Evolutionary conservation across 2,113 vertebrate genomes (phyloP).

Genomic region (Osmerus mordax): DNA sequence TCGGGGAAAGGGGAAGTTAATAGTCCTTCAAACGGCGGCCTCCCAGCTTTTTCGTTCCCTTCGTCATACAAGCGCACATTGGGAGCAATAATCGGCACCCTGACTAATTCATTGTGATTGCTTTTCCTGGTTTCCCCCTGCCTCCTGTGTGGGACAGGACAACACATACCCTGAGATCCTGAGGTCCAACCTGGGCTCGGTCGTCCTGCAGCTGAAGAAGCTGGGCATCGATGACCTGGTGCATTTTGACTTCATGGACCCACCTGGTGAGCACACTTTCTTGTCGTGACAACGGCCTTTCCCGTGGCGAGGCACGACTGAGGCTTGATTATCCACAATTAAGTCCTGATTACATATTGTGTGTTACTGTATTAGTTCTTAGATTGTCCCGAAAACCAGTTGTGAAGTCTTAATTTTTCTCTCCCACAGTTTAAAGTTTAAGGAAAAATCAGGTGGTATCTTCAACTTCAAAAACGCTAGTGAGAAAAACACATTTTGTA

Average conservation of each 20-base stretch:
- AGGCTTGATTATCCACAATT: no score
- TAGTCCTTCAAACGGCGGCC: slow-evolving; percentile 51
- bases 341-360: no score
- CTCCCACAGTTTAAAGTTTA: no score
- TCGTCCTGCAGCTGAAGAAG: slow-evolving; percentile 94
- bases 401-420: no score
- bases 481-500: background rate
- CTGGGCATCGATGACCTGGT: slow-evolving; percentile 97
- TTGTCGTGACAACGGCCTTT: no score
- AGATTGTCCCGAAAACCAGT: no score
- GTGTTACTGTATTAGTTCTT: no score
- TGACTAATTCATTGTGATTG: slow-evolving; percentile 52
- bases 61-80: slow-evolving; percentile 45
- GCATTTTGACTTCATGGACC: slow-evolving; percentile 99
- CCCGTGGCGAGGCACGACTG: no score
- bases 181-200: slow-evolving; percentile 91
- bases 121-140: slow-evolving; percentile 16
- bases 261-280: slow-evolving; percentile 81
- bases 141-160: slow-evolving; percentile 71
- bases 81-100: slow-evolving; percentile 46
- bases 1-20: slow-evolving; percentile 51
- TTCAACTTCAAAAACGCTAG: no score
- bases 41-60: slow-evolving; percentile 31
- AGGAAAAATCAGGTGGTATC: background rate
- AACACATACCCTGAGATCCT: slow-evolving; percentile 97